Base-by-base conservation (phyloP, 2,797 vertebrate species). In the Buphagus erythrorhynchus region DNA sequence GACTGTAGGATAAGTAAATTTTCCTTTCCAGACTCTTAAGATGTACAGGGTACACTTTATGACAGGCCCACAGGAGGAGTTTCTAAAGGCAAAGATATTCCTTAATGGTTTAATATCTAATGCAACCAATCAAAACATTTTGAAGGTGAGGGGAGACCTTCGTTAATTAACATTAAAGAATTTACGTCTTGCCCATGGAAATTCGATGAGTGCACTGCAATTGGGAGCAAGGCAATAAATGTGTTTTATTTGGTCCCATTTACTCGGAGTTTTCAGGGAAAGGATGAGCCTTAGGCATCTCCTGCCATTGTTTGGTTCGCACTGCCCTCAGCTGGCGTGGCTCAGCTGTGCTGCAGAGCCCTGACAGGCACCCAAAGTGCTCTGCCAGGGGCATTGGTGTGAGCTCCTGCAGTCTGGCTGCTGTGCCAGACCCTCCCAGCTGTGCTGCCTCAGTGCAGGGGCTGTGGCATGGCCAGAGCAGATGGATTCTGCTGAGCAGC, bases 311-410 rank as follows among this genome's bases (percentile, higher is more conserved):
- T 46, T 57, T 51, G 85, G 46, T 55, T 61, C 12, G 45, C 91
- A 74, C 13, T 78, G 93, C 94, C 97, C 95, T 96, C 97, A 95
- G 88, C 74, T 31, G 98, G 91, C 4, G 0, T 3, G 0, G 8
- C 33, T 4, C 3, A 71, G 94, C 42, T 58, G 13, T 33, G 95
- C 40, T 25, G 5, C 2, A 1, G 45, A 42, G 10, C 20, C 26
- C 54, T 5, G 14, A 13, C 13, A 51, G 51, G 31, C 4, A 1
- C 33, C 28, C n/a, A 8, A 9, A 33, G 40, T 18, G 16, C 21
- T 11, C 25, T 54, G 61, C 72, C 40, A 0, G 3, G 40, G 61
- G 28, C 25, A 8, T 8, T 16, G 74, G 2, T 33, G 58, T 4
- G 11, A 24, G 31, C 29, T 26, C 4, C 29, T 45, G 61, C 66